Base-by-base conservation (phyloP, 30 jellyfish, hydroid and myxozoan species). In the Cassiopea andromeda region DNA sequence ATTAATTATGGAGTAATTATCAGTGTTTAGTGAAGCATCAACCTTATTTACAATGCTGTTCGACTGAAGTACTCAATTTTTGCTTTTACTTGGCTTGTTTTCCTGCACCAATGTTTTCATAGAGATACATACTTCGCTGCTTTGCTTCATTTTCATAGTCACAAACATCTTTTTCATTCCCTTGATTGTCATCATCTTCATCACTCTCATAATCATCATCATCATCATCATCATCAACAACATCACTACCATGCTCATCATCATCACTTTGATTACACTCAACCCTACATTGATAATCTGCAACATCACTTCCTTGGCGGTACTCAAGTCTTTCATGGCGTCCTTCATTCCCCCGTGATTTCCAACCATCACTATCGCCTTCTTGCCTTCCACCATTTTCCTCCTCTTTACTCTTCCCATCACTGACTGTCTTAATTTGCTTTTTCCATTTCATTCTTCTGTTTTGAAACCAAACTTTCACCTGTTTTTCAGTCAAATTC, bases 401-500 rank as follows among this genome's bases (percentile, higher is more conserved):
- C 17, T 68, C 87, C 1, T 57, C 46, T 66, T 77, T 68, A 14
- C 45, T 78, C 57, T 19, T 77, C 54, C 75, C 95, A 59, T 86
- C 95, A 44, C 74, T 87, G 16, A 83, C 91, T 12, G 69, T 44
- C 49, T 76, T 79, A 46, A 80, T 58, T 66, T 92, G 97, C 88
- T 92, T 92, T 69, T 93, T 93, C 94, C 92, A 89, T 58, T 93
- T 93, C 98, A 93, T 93, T 61, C 98, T 73, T 69, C 94, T 69
- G 72, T 93, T 93, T 84, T 93, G 98, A 68, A 93, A 93, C 98
- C 98, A 93, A 14, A 93, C 97, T 69, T 93, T 93, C 78, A 93
- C 97, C 47, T 93, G 98, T 60, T 87, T 93, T 83, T 93, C 98
- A 8, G 97, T 81, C 67, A 93, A 73, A 67, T 93, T 87, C 70